Base-by-base conservation (phyloP, 1,140 invertebrate genomes). In the Spodoptera litura region DNA sequence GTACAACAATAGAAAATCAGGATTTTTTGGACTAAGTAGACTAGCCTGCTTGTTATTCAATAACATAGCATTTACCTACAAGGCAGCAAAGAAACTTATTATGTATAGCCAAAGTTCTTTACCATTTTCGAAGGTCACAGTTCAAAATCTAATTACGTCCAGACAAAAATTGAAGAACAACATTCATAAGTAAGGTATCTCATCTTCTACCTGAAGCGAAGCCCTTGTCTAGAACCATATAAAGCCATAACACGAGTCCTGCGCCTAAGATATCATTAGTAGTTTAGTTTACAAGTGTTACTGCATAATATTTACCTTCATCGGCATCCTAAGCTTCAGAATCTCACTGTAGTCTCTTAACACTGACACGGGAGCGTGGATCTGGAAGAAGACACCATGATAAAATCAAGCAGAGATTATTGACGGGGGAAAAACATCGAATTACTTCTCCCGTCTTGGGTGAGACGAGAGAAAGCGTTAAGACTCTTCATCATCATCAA, bases 311-410 rank as follows among this genome's bases (percentile, higher is more conserved):
- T 8, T 75, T 86, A 94, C 96, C 95, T 98, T 98, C 96, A 99
- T 98, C 12, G 99, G 98, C 97, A 99, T 97, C 92, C 98, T 96
- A 38, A 99, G 95, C 91, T 99, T 99, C 83, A 99, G 95, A 85
- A 99, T 97, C 95, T 99, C 99, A 71, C 98, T 97, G 95, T 99
- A 99, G 84, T 98, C 96, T 81, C 96, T 96, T 59, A 99, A 92
- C 4, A 99, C 98, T 88, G 97, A 96, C 86, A 96, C 95, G 0
- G 99, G 98, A 4, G 98, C 97, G 94, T 99, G 98, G 78, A 99
- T 96, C 96, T 98, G 82, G 61, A 88, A 94, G 70, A 87, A 35
- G 78, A 83, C 53, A 75, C 27, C 27, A 66, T 12, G 25, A 49
- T 56, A 44, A 56, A 13, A n/a, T 66, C 13, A 59, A 74, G 27